phyloP scores from a whole-genome alignment of 2,888 invertebrate species.

The Alsophila aescularia region DNA sequence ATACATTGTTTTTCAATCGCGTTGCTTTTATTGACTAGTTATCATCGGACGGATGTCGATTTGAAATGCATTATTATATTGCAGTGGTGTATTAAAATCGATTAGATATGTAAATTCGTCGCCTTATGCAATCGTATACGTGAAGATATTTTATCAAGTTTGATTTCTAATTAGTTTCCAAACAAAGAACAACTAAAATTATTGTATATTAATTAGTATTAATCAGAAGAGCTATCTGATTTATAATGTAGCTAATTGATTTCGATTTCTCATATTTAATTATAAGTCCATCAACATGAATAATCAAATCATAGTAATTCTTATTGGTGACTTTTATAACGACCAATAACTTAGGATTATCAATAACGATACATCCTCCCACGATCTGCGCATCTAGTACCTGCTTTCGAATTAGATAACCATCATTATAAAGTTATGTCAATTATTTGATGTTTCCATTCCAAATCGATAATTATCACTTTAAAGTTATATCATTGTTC shows the following conservation, averaged over 20 bases:
- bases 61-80: slow-evolving; percentile 12
- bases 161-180: neutral
- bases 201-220: neutral
- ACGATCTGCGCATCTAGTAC: slow-evolving; percentile 22
- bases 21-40: slow-evolving; percentile 18
- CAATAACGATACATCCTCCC: slow-evolving; percentile 5
- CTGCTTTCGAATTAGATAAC: slow-evolving; percentile 32
- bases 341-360: slow-evolving; percentile 11
- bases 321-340: slow-evolving; percentile 7
- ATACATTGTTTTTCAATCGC: slow-evolving; percentile 20
- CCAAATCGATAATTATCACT: slow-evolving; percentile 34
- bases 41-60: slow-evolving; percentile 13
- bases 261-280: neutral
- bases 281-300: neutral
- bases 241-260: neutral
- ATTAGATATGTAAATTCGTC: slow-evolving; percentile 7
- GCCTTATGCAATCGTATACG: slow-evolving; percentile 1
- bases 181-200: neutral
- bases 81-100: slow-evolving; percentile 18
- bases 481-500: slow-evolving; percentile 38
- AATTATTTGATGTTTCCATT: slow-evolving; percentile 28
- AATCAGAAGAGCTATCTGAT: neutral
- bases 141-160: neutral
- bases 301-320: slow-evolving; percentile 2
- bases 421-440: slow-evolving; percentile 7